phyloP scores from a whole-genome alignment of 1,140 invertebrate genomes.

The Camponotus vicinus region DNA sequence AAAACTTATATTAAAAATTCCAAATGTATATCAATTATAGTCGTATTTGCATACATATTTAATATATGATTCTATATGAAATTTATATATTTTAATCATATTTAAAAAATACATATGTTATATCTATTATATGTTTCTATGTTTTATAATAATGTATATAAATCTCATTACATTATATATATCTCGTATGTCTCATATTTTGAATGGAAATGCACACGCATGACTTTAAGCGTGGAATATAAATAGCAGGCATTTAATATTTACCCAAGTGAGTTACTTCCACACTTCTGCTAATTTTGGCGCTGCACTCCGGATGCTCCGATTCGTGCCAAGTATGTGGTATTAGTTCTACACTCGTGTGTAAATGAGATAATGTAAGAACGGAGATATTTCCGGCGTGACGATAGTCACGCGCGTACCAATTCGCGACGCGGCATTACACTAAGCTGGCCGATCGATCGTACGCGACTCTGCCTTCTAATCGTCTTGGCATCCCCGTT shows the following conservation, averaged over 20 bases:
- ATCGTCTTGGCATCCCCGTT: constrained; percentile 22
- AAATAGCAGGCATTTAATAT: background rate
- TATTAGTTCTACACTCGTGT: background rate
- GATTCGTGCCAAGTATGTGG: too few relatives aligned
- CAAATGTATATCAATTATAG: too few relatives aligned
- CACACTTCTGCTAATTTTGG: too few relatives aligned
- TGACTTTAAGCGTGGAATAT: background rate
- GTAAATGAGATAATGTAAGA: background rate
- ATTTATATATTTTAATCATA: too few relatives aligned
- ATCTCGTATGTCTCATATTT: background rate
- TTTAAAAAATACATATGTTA: too few relatives aligned
- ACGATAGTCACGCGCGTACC: constrained; percentile 23
- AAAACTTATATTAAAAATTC: too few relatives aligned
- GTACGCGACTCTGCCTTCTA: constrained; percentile 27
- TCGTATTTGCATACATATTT: too few relatives aligned
- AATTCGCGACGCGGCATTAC: constrained; percentile 36
- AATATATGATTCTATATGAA: too few relatives aligned
- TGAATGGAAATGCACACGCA: background rate
- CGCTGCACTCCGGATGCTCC: too few relatives aligned
- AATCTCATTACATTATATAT: background rate
- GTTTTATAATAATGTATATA: background rate
- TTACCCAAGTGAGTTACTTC: constrained; percentile 12
- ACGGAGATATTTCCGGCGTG: background rate
- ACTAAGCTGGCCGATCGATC: constrained; percentile 47
- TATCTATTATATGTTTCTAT: too few relatives aligned